Evolutionary conservation across 1,140 invertebrate genomes (phyloP).

Genomic region (Magallana gigas): DNA sequence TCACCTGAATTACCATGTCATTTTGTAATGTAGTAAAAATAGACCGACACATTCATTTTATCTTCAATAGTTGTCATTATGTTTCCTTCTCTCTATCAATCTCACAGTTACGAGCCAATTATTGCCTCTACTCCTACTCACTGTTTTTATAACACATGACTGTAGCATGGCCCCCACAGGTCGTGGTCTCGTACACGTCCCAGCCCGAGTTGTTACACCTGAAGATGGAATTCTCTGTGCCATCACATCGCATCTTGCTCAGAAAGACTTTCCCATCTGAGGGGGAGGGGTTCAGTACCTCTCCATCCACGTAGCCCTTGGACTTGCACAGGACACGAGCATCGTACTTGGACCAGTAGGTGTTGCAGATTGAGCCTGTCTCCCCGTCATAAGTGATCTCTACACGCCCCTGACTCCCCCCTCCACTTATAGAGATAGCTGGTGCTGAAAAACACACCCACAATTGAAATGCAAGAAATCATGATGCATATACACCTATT

Average conservation of each 20-base stretch:
- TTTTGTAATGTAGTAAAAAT: too few relatives aligned
- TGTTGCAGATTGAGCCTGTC: constrained; percentile 88
- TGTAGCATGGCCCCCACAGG: constrained; percentile 48
- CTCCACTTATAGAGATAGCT: constrained; percentile 45
- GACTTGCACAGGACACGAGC: constrained; percentile 86
- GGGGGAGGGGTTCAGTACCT: constrained; percentile 82
- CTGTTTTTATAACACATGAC: constrained; percentile 60
- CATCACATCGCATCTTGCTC: constrained; percentile 51
- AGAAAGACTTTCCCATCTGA: constrained; percentile 46
- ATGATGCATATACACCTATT: too few relatives aligned
- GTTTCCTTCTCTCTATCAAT: too few relatives aligned
- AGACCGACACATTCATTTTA: too few relatives aligned
- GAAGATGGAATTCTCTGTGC: constrained; percentile 59
- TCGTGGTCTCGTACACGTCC: constrained; percentile 64
- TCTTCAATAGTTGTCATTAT: too few relatives aligned
- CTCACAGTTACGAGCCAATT: too few relatives aligned
- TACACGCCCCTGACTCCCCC: constrained; percentile 81
- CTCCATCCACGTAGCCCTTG: constrained; percentile 80
- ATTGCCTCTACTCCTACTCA: not conserved
- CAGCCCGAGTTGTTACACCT: constrained; percentile 82
- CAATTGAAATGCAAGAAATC: too few relatives aligned
- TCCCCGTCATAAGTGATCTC: constrained; percentile 85
- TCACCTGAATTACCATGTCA: not conserved
- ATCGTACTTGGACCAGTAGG: constrained; percentile 85
- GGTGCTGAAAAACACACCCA: constrained; percentile 39